A percentile compares a stretch with the other conserved stretches of the same genome.
These are phyloP conservation scores for Ypsolopha sequella DNA, from an alignment of 2,888 invertebrate genomes.

Conservation along the genomic window DNA sequence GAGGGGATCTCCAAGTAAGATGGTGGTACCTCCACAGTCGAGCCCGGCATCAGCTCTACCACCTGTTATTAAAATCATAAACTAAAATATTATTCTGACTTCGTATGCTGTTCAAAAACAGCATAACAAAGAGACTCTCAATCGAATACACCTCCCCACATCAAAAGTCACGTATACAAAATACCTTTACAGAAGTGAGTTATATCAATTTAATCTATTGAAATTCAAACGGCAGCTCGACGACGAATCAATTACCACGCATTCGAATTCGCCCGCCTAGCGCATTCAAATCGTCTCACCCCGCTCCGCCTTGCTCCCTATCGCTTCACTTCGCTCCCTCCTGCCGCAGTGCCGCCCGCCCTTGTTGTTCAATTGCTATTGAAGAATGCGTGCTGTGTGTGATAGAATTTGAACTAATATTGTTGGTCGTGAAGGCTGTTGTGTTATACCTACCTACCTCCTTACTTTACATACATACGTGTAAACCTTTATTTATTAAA, in stretches of 20 bases:
- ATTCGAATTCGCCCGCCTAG: conserved; percentile 35
- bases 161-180: conserved; percentile 18
- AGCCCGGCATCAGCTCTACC: too few species aligned
- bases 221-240: conserved; percentile 56
- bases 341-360: conserved; percentile 10
- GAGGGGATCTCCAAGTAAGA: too few species aligned
- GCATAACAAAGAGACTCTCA: too few species aligned
- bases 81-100: too few species aligned
- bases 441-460: not conserved
- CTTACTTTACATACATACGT: not conserved
- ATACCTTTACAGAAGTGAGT: conserved; percentile 25
- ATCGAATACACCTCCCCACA: too few species aligned
- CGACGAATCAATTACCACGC: conserved; percentile 58
- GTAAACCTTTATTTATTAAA: too few species aligned
- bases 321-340: too few species aligned
- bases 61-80: too few species aligned
- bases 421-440: conserved; percentile 8
- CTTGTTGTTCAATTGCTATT: conserved; percentile 51
- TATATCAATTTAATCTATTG: conserved; percentile 68
- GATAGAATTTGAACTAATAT: conserved; percentile 61
- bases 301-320: not conserved
- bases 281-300: conserved; percentile 11
- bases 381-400: conserved; percentile 57
- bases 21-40: too few species aligned
- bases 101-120: too few species aligned